A percentile compares a stretch with the other conserved stretches of the same genome.
Evolutionary conservation across 1,140 invertebrate genomes (phyloP).

Genomic region (Cyclina sinensis): DNA sequence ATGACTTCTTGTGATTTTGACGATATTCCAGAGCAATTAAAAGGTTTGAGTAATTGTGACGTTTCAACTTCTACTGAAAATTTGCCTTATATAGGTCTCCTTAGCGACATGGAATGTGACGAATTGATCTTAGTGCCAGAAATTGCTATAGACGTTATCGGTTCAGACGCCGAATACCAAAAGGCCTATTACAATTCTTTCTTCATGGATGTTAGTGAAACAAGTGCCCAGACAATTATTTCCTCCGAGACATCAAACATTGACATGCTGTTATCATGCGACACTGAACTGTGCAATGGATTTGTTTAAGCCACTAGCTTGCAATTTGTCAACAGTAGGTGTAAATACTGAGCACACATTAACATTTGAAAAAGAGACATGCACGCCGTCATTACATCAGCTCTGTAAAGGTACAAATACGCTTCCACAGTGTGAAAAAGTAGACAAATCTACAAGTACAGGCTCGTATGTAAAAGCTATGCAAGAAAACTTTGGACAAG

Average conservation of each 20-base stretch:
- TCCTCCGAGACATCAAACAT: slow-evolving; percentile 51
- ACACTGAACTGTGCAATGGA: slow-evolving; percentile 4
- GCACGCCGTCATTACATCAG: slow-evolving; percentile 77
- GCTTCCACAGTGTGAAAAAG: slow-evolving; percentile 75
- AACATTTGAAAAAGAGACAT: slow-evolving; percentile 83
- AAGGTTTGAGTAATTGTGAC: slow-evolving; percentile 71
- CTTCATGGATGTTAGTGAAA: slow-evolving; percentile 70
- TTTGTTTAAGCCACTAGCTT: slow-evolving; percentile 2
- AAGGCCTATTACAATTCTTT: slow-evolving; percentile 43
- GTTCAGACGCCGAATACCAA: slow-evolving; percentile 66
- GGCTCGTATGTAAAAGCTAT: slow-evolving; percentile 48
- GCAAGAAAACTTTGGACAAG: slow-evolving; percentile 66
- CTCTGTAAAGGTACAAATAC: slow-evolving; percentile 83
- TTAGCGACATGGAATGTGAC: slow-evolving; percentile 84
- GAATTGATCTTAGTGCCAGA: slow-evolving; percentile 82
- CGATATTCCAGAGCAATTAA: slow-evolving; percentile 60
- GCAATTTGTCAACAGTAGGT: slow-evolving; percentile 74
- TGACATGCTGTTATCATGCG: slow-evolving; percentile 36
- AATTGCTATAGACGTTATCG: slow-evolving; percentile 78
- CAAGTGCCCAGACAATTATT: slow-evolving; percentile 77
- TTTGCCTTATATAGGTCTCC: slow-evolving; percentile 82
- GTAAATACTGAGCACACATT: slow-evolving; percentile 79
- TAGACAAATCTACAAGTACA: slow-evolving; percentile 82
- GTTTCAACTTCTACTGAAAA: slow-evolving; percentile 83
- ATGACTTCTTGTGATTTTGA: slow-evolving; percentile 76